Evolutionary conservation across 2,888 invertebrate species (phyloP), one percentile per base, ranked within the genome.

Genomic region (Iselma pallidipennis): DNA sequence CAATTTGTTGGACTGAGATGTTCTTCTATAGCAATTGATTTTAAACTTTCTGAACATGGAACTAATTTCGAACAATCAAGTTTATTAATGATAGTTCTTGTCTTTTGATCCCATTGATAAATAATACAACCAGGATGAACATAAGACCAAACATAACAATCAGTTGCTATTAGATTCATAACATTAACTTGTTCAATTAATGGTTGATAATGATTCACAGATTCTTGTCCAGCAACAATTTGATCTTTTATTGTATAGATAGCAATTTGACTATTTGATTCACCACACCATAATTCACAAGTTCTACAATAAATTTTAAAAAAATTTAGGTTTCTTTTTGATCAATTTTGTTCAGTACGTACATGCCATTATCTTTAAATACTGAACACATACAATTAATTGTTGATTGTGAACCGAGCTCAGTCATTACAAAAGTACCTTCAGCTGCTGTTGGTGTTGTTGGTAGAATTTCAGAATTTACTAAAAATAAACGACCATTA

Each of bases 31-130:
- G 94, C 90, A 73, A 95, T 94, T 29, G 95, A 94, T 81, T 94
- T 93, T 55, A 96, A 84, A 73, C 94, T 95, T 81, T 96, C 96
- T 12, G 94, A 95, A 80, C 94, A 94, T 0, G 96, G 96, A 68
- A 92, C 91, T 71, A 96, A 84, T 82, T 95, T 96, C 48, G 92
- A 94, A 83, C 96, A 94, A 82, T 98, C 97, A 58, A 98, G 83
- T 70, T 91, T 89, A 67, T 91, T 91, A 2, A 89, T 82, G 66
- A 93, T 89, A 56, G 83, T 83, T 63, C 90, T 87, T 0, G 85
- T 85, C 1, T 83, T 82, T 1, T 88, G 86, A 73, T 91, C 90
- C 95, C 95, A 97, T 76, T 93, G 93, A 81, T 93, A 95, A 12
- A 97, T 91, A 68, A 91, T 88, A 74, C 92, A 94, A 0, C 96